phyloP scores from a whole-genome alignment of 2,113 vertebrate genomes.

The Scatophagus argus region DNA sequence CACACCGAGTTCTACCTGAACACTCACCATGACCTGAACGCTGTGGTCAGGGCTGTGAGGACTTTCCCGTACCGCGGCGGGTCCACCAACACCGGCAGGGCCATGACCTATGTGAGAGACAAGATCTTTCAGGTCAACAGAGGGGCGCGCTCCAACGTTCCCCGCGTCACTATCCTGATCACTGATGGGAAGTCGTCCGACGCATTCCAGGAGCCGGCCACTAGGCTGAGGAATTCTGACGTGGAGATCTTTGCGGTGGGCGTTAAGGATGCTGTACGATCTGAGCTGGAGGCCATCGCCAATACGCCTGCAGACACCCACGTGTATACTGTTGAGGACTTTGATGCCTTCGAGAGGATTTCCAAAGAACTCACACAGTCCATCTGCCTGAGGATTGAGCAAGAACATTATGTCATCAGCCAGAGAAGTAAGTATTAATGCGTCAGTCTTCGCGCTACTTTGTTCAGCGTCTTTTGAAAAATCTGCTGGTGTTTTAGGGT shows the following conservation, averaged over 20 bases:
- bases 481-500: background rate
- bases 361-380: conserved; percentile 96
- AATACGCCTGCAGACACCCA: conserved; percentile 91
- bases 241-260: conserved; percentile 99
- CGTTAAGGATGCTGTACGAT: conserved; percentile 96
- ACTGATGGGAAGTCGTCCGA: conserved; percentile 99
- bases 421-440: conserved; percentile 88
- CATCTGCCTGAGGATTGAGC: conserved; percentile 96
- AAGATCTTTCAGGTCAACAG: conserved; percentile 89
- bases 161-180: conserved; percentile 95
- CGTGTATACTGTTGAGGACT: conserved; percentile 98
- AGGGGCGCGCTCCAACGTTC: conserved; percentile 92
- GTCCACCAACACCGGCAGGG: conserved; percentile 97
- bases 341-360: conserved; percentile 97
- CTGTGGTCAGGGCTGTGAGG: conserved; percentile 92
- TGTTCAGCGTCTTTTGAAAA: background rate
- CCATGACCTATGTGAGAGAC: conserved; percentile 96
- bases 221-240: conserved; percentile 88
- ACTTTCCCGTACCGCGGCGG: conserved; percentile 97
- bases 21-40: conserved; percentile 88
- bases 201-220: conserved; percentile 93
- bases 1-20: conserved; percentile 95
- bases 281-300: conserved; percentile 95
- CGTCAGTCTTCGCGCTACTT: background rate
- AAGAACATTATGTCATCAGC: conserved; percentile 90